phyloP scores from a whole-genome alignment of 2,888 invertebrate species.

The Nasonovia ribisnigri region DNA sequence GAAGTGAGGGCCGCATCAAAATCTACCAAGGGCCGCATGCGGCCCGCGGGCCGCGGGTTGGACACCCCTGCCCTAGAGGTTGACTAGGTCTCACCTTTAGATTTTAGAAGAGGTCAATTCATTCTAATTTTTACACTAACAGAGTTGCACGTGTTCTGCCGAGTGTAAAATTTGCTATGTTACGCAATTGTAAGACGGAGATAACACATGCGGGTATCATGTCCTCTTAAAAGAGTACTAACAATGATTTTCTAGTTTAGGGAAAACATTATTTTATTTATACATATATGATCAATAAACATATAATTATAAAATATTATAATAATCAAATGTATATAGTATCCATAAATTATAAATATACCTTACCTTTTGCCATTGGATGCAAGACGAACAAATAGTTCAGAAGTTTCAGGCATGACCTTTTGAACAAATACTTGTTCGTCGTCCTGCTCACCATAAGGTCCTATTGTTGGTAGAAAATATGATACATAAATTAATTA shows the following conservation, averaged over 20 bases:
- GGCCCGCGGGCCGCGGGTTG: too few species aligned
- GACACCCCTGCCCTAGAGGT: too few species aligned
- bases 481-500: background rate
- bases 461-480: slow-evolving; percentile 74
- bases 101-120: too few species aligned
- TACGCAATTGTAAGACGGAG: too few species aligned
- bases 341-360: background rate
- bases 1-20: too few species aligned
- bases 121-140: too few species aligned
- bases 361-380: slow-evolving; percentile 90
- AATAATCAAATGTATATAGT: background rate
- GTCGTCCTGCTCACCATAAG: slow-evolving; percentile 98
- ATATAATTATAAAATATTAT: background rate
- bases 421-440: slow-evolving; percentile 98
- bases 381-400: slow-evolving; percentile 92
- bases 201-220: too few species aligned
- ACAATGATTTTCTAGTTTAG: background rate
- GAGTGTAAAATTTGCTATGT: too few species aligned
- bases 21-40: too few species aligned
- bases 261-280: background rate
- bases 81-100: too few species aligned
- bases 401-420: slow-evolving; percentile 96
- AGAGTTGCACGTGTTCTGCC: too few species aligned
- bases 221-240: too few species aligned
- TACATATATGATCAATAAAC: background rate